A percentile compares a stretch with the other conserved stretches of the same genome.
phyloP scores from a whole-genome alignment of 2,113 vertebrate species.

The Eolophus roseicapilla region DNA sequence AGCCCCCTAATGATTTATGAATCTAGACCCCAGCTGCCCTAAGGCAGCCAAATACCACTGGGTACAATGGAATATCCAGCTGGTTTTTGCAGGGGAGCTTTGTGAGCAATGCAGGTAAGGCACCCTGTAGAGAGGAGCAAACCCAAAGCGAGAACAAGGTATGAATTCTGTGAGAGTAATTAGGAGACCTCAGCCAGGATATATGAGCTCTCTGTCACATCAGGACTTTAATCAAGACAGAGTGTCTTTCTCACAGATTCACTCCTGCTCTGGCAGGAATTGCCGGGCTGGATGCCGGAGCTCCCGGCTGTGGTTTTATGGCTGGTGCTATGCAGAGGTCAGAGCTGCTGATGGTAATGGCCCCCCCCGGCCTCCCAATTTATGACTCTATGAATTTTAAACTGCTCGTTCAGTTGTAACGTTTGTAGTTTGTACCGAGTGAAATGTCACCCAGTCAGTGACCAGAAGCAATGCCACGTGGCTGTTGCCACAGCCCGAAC shows the following conservation, averaged over 20 bases:
- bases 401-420: not conserved
- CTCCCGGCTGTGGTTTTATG: not conserved
- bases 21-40: not conserved
- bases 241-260: not conserved
- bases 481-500: not conserved
- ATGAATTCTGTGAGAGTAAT: not conserved
- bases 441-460: not conserved
- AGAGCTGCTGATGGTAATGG: not conserved
- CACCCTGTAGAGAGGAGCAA: not conserved
- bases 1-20: not conserved
- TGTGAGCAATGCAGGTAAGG: not conserved
- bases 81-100: not conserved
- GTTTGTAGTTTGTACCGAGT: not conserved
- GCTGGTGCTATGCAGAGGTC: not conserved
- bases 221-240: slow-evolving; percentile 4
- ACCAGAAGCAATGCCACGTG: not conserved
- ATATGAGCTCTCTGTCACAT: not conserved
- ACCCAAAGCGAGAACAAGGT: not conserved
- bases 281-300: not conserved
- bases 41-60: not conserved
- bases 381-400: slow-evolving; percentile 31
- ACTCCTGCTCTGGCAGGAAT: not conserved
- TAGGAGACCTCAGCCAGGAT: not conserved
- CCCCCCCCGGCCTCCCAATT: not conserved
- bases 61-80: rapidly evolving